Conservation (phyloP, 2,113 vertebrate species). For the Nothocercus julius region DNA sequence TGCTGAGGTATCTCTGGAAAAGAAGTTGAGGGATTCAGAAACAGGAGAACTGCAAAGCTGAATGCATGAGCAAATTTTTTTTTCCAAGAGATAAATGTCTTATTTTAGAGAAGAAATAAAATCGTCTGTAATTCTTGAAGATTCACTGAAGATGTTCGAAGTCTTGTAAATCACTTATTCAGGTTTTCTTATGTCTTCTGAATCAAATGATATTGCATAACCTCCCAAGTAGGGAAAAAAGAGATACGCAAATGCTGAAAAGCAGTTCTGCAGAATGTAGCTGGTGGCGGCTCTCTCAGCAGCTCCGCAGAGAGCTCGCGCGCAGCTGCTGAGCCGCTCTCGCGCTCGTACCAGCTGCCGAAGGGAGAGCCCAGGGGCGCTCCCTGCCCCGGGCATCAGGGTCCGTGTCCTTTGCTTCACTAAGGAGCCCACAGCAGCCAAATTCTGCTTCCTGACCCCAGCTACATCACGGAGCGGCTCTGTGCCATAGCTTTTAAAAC, state of each 20-base stretch:
- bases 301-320: neutral
- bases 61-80: neutral
- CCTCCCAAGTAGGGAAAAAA: neutral
- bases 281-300: neutral
- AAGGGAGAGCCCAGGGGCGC: neutral
- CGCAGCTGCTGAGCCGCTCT: neutral
- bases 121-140: neutral
- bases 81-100: neutral
- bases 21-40: neutral
- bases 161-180: neutral
- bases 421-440: neutral
- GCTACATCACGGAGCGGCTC: neutral
- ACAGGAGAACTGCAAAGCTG: neutral
- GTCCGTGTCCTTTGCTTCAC: neutral
- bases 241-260: neutral
- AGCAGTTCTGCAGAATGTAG: neutral
- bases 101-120: neutral
- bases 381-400: neutral
- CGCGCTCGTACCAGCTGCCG: neutral
- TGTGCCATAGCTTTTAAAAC: neutral
- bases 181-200: neutral
- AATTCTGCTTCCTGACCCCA: neutral
- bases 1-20: neutral
- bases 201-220: neutral
- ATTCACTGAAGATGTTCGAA: neutral